Conservation (phyloP, 2,888 invertebrate species). For the Timema cristinae region DNA sequence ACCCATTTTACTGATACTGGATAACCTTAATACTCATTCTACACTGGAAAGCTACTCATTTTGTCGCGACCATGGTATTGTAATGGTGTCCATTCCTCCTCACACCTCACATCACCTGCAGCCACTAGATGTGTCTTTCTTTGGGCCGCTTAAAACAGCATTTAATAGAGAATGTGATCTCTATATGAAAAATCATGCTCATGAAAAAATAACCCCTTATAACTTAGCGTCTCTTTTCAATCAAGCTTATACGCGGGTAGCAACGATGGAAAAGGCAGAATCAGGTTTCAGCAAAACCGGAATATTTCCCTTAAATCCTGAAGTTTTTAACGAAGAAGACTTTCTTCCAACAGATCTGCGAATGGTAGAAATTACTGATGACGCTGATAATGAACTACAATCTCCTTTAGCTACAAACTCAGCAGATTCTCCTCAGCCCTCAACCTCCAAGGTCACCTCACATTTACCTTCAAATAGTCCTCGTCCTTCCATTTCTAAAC, state of each 20-base stretch:
- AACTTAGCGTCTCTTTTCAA: conserved; percentile 12
- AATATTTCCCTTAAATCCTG: conserved; percentile 1
- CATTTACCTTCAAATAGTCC: too few species aligned
- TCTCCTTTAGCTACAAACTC: background rate
- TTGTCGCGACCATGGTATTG: conserved; percentile 15
- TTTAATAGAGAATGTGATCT: conserved; percentile 19
- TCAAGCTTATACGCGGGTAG: conserved; percentile 19
- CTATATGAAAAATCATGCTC: conserved; percentile 21
- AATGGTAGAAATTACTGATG: background rate
- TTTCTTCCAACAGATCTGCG: background rate
- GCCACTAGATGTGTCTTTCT: conserved; percentile 26
- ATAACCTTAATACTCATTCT: conserved; percentile 25
- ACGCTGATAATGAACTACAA: background rate
- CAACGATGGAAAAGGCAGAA: conserved; percentile 19
- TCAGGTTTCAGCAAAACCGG: background rate
- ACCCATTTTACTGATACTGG: conserved; percentile 24
- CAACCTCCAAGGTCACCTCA: too few species aligned
- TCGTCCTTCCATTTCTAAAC: background rate
- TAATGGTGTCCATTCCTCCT: conserved; percentile 26
- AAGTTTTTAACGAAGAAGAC: background rate
- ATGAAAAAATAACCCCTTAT: conserved; percentile 16
- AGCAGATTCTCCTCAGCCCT: too few species aligned
- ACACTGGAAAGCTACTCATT: background rate
- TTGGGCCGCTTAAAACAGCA: conserved; percentile 25
- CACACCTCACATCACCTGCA: conserved; percentile 27